Evolutionary conservation across 1,140 invertebrate genomes (phyloP).

Genomic region (Drosophila chauvacae): DNA sequence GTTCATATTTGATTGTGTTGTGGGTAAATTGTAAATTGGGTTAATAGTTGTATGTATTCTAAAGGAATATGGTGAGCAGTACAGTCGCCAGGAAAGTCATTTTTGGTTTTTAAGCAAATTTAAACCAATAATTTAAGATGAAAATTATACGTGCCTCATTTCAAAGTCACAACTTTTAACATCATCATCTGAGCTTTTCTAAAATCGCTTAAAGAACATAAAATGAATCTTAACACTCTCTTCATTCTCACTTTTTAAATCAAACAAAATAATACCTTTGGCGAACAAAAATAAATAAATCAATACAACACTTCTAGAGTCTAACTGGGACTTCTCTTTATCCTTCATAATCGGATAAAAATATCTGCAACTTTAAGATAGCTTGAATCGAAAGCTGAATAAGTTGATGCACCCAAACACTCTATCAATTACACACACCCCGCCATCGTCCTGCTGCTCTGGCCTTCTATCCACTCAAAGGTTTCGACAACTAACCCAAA

Average conservation of each 20-base stretch:
- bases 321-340: neutral
- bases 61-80: neutral
- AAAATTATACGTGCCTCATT: neutral
- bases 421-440: constrained; percentile 26
- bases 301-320: neutral
- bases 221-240: neutral
- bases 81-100: too few species aligned
- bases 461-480: constrained; percentile 23
- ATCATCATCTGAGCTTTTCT: neutral
- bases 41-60: constrained; percentile 23
- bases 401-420: constrained; percentile 28
- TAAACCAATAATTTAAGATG: too few species aligned
- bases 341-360: neutral
- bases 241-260: neutral
- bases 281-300: neutral
- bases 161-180: neutral
- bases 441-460: neutral
- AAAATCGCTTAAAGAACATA: neutral
- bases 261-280: neutral
- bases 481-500: constrained; percentile 67
- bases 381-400: constrained; percentile 12
- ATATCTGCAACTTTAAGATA: constrained; percentile 1
- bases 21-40: constrained; percentile 25
- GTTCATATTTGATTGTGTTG: constrained; percentile 7
- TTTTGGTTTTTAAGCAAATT: neutral